Evolutionary conservation across 2,797 vertebrate species (phyloP), one percentile per base, ranked within the genome.

Genomic region (Myotis findleyi): DNA sequence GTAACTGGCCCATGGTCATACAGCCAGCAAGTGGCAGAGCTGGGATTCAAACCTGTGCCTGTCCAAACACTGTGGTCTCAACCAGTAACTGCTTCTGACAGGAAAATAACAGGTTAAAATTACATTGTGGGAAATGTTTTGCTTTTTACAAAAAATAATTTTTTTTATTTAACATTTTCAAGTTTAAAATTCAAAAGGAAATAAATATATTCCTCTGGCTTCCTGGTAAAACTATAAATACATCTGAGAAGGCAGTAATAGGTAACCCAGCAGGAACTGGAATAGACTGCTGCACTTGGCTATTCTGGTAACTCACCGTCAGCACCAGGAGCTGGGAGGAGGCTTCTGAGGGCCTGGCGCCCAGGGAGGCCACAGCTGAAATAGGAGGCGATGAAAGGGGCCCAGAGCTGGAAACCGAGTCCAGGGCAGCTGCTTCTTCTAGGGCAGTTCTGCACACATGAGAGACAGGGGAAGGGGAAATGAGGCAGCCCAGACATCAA

Each of bases 181-280:
- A 80, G 73, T 91, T 93, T 79, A 27, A 93, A 93, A 73, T 84
- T 91, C 57, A 41, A 69, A 85, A 93, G 73, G 4, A 53, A 88
- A 72, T 49, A 82, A 80, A 88, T 49, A 25, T 47, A 21, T 86
- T 80, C 64, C 73, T 3, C 30, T 38, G n/a, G 12, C 17, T 38
- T 84, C 27, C 25, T 53, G 30, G 27, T 51, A 84, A 79, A 91
- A 84, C 41, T 47, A 9, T 66, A 71, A 85, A 64, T 49, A 27
- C n/a, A 13, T 62, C 30, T 66, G 49, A 71, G 44, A 71, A 71
- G 55, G 23, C 38, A 72, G 17, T 27, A 44, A 44, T 21, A 44
- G 20, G 77, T n/a, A 59, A 38, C 18, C 30, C 49, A 59, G 36
- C 25, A 75, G 66, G 25, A 91, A 27, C 33, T 25, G 14, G n/a